Base-by-base conservation (phyloP, 1,140 invertebrate species). In the Meloidogyne floridensis region DNA sequence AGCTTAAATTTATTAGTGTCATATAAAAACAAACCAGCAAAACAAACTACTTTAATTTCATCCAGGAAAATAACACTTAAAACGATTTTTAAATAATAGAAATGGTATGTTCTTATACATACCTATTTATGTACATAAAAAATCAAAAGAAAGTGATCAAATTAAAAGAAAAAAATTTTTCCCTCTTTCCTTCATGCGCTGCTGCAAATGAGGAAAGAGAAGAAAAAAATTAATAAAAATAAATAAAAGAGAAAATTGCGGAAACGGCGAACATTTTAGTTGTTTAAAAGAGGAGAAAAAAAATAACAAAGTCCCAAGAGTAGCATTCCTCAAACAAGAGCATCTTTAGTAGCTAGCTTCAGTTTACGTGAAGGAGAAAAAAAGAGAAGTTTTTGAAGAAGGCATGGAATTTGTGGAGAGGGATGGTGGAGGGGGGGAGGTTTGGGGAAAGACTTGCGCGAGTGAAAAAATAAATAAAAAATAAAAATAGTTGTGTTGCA, bases 231-330 rank as follows among this genome's bases (percentile, higher is more conserved):
- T 65, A 65, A 65, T 65, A 65, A 65, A 65, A 65, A 65, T 15
- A 65, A 65, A 65, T 65, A 65, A 65, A 65, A 65, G 59, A 65
- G 15, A 65, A 65, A 65, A 65, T 65, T 65, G 59, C 59, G 59
- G 59, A 65, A n/a, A 15, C n/a, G 59, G n/a, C 59, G 59, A 65
- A 65, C 59, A 65, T 65, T 65, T 59, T 65, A n/a, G 59, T 59
- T 59, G 6, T 3, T 59, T 32, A 32, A 32, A 47, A 8, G 59
- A 65, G 15, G 15, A 6, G 56, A 59, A 65, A 7, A n/a, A 65
- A 15, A 65, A 15, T 32, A 32, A 32, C 32, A 32, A 32, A 32
- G 32, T 32, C 32, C 59, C 59, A 65, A 65, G 59, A 65, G n/a
- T 65, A 65, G 59, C 3, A n/a, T 13, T 65, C 15, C 10, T n/a